Evolutionary conservation across 1,140 invertebrate genomes (phyloP).

Genomic region (Leptopilina boulardi): DNA sequence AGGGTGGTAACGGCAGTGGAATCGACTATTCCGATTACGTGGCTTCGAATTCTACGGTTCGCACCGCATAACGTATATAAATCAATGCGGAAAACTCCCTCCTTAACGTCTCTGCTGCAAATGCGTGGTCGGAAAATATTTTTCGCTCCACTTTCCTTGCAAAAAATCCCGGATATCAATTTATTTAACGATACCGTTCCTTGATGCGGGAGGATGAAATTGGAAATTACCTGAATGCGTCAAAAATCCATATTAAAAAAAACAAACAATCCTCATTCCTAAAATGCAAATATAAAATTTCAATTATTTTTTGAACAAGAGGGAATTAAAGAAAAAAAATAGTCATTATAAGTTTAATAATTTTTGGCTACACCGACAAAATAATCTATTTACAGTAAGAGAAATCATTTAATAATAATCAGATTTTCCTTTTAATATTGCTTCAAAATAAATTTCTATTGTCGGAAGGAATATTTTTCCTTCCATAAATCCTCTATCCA

Average conservation of each 20-base stretch:
- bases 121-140: slow-evolving; percentile 23
- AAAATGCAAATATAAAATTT: too few relatives aligned
- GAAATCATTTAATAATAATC: too few relatives aligned
- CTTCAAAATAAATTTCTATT: too few relatives aligned
- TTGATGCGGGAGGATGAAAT: background rate
- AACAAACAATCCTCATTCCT: background rate
- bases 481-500: too few relatives aligned
- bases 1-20: slow-evolving; percentile 55
- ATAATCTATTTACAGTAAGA: too few relatives aligned
- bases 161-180: slow-evolving; percentile 18
- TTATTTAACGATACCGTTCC: slow-evolving; percentile 14
- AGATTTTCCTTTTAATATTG: too few relatives aligned
- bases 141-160: slow-evolving; percentile 16
- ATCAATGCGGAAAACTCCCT: slow-evolving; percentile 66
- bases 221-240: slow-evolving; percentile 9
- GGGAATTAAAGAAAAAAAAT: too few relatives aligned
- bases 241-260: background rate
- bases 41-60: slow-evolving; percentile 66
- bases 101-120: slow-evolving; percentile 49
- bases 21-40: slow-evolving; percentile 74
- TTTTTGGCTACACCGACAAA: too few relatives aligned
- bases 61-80: slow-evolving; percentile 59
- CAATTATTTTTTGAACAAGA: too few relatives aligned
- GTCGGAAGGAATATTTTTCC: too few relatives aligned
- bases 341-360: too few relatives aligned